Conservation (phyloP, 2,113 vertebrate species). For the Eulemur macaco region DNA sequence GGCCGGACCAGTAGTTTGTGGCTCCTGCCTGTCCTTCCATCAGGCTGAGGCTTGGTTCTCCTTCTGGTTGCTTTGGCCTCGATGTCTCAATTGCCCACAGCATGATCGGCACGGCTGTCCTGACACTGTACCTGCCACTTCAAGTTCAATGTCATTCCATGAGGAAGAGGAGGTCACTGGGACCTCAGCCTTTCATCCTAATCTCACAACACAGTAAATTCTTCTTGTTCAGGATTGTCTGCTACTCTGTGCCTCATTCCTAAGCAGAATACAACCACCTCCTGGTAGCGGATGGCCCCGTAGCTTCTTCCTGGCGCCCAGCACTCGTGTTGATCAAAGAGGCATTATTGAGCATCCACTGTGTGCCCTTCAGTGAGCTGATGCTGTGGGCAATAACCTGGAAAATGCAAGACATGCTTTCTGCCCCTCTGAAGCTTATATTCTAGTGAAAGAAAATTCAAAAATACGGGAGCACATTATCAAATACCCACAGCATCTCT, state of each 20-base stretch:
- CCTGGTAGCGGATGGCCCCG: background rate
- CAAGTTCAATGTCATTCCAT: background rate
- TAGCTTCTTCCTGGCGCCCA: background rate
- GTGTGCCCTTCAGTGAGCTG: background rate
- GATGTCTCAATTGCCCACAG: background rate
- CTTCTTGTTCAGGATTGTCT: background rate
- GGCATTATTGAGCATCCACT: background rate
- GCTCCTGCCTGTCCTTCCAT: background rate
- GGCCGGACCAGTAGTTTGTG: background rate
- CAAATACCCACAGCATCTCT: background rate
- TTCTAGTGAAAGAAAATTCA: constrained; percentile 34
- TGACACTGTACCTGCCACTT: background rate
- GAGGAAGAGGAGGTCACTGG: background rate
- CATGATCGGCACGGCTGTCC: background rate
- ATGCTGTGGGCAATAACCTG: background rate
- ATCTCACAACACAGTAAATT: background rate
- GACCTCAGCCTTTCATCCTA: background rate
- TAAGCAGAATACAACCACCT: background rate
- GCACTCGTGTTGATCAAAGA: background rate
- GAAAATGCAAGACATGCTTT: constrained; percentile 31
- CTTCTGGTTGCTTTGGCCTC: background rate
- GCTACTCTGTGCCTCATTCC: background rate
- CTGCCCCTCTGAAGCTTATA: constrained; percentile 17
- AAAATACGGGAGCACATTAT: background rate
- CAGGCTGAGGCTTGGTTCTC: background rate